Evolutionary conservation across 2,797 vertebrate species (phyloP).

Genomic region (Pterois miles): DNA sequence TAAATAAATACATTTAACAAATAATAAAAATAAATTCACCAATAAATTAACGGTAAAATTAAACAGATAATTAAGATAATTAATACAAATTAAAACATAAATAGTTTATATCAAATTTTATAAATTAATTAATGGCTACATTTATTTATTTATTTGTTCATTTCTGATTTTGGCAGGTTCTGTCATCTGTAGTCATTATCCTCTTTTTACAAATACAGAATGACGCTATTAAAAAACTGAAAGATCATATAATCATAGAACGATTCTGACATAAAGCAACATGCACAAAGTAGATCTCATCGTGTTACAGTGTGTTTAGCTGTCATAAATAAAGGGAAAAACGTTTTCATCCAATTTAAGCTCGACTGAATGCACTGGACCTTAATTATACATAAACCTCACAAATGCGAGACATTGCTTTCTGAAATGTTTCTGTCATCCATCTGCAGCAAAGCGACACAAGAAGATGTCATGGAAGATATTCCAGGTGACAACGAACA

Average conservation of each 20-base stretch:
- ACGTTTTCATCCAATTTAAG: neutral
- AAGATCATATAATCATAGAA: neutral
- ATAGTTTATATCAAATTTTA: too few relatives aligned
- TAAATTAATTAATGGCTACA: too few relatives aligned
- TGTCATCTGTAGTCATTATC: neutral
- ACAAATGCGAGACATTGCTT: neutral
- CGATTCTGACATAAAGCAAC: neutral
- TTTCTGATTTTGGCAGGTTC: too few relatives aligned
- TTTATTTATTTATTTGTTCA: too few relatives aligned
- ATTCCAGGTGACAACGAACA: constrained; percentile 13
- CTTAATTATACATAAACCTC: neutral
- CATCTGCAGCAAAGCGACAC: constrained; percentile 29
- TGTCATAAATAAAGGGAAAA: too few relatives aligned
- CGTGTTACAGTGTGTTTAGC: neutral
- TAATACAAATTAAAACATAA: too few relatives aligned
- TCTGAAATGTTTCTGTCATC: constrained; percentile 16
- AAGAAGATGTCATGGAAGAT: constrained; percentile 8
- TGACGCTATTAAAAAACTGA: neutral
- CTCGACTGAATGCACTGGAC: neutral
- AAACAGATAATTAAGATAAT: too few relatives aligned
- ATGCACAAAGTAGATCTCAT: neutral
- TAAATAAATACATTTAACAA: too few relatives aligned
- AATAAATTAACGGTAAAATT: too few relatives aligned
- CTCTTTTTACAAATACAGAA: neutral
- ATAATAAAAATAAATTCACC: too few relatives aligned